Evolutionary conservation across 1,140 invertebrate genomes (phyloP), one percentile per base, ranked within the genome.

Genomic region (Aphaenogaster ashmeadi): DNA sequence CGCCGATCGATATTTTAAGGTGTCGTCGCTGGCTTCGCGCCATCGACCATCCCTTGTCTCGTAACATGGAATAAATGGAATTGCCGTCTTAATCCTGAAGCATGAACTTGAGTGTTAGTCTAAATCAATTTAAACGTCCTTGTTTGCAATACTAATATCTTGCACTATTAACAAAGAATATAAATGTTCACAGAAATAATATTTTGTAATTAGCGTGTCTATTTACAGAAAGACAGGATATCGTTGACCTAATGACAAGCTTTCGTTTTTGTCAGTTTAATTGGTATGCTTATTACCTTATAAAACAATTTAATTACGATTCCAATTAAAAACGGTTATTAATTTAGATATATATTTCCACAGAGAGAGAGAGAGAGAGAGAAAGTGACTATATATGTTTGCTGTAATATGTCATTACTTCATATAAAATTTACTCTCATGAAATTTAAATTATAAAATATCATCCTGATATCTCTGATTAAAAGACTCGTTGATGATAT

Each of bases 1-100:
- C 27, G 15, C 38, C 87, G 72, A 91, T 91, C 90, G 90, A 91
- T 91, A 89, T 80, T 90, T 90, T 71, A 90, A 88, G 89, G 74
- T 75, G 71, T 33, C 50, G n/a, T 21, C 66, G 36, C n/a, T 77
- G 56, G 87, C 58, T 66, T 66, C 54, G 62, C 62, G 50, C 38
- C 74, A 72, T 44, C 38, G 54, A 69, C 50, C 13, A 15, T 60
- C n/a, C n/a, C 78, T 69, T 52, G 60, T 69, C 18, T 36, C 21
- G 36, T 52, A 58, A 56, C 38, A 38, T 15, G 38, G 15, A 83
- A 81, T 69, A 50, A 69, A 50, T 38, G 54, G n/a, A 33, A 84
- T 62, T 74, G 54, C 41, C 47, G 54, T 50, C 21, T 74, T 74
- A 74, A 83, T 1, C 6, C 38, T 50, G 3, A 56, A 47, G 79